Percentiles rank a stretch among this genome's conserved stretches.
Evolutionary conservation across 2,888 invertebrate genomes (phyloP).

Genomic region (Smittia aterrima): DNA sequence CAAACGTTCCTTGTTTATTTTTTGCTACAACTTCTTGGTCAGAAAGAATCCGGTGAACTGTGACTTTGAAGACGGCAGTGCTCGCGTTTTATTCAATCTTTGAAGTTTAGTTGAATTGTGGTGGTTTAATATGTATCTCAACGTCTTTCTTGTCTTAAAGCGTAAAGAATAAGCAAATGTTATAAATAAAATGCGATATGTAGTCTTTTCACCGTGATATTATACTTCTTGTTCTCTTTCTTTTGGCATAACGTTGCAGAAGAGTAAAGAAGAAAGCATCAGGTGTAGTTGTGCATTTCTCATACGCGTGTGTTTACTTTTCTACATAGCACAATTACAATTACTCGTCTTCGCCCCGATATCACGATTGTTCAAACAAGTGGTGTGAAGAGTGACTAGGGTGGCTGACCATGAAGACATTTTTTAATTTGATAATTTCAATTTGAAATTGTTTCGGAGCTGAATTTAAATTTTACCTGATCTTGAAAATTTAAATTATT

Average conservation of each 20-base stretch:
- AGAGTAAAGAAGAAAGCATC: background rate
- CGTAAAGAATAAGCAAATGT: slow-evolving; percentile 42
- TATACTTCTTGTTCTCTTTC: slow-evolving; percentile 36
- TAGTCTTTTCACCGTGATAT: slow-evolving; percentile 43
- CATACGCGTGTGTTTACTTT: slow-evolving; percentile 16
- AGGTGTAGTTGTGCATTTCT: slow-evolving; percentile 13
- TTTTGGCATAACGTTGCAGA: slow-evolving; percentile 11
- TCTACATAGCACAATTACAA: slow-evolving; percentile 14
- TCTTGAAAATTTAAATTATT: too few species aligned
- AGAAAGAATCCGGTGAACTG: slow-evolving; percentile 56
- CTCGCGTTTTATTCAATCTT: slow-evolving; percentile 55
- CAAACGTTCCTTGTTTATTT: too few species aligned
- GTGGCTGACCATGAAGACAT: too few species aligned
- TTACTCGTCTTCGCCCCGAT: slow-evolving; percentile 17
- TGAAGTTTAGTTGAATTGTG: slow-evolving; percentile 32
- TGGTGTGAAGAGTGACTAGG: background rate
- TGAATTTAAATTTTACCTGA: too few species aligned
- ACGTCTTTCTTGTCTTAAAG: background rate
- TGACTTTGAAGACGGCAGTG: slow-evolving; percentile 52
- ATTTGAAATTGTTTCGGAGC: too few species aligned
- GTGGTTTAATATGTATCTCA: slow-evolving; percentile 23
- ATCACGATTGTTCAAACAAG: background rate
- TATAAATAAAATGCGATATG: slow-evolving; percentile 47
- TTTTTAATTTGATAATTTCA: too few species aligned
- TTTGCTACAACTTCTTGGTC: slow-evolving; percentile 45